phyloP scores from a whole-genome alignment of 2,113 vertebrate genomes.

The Lophura nycthemera region DNA sequence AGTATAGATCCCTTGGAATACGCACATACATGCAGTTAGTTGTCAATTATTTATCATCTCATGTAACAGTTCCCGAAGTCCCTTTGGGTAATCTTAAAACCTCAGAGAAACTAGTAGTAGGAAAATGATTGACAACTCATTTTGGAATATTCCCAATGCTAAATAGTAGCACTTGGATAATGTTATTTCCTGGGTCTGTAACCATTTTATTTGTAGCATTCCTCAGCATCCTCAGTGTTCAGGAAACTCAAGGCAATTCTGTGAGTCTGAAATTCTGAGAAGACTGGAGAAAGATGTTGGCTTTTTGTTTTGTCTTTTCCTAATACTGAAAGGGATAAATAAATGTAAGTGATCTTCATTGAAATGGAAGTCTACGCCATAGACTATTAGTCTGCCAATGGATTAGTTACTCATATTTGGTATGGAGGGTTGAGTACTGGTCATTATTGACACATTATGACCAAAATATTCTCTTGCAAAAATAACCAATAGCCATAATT shows the following conservation, averaged over 20 bases:
- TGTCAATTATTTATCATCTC: background rate
- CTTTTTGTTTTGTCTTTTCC: background rate
- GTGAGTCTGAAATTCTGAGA: background rate
- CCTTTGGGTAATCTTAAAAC: background rate
- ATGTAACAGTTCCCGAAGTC: background rate
- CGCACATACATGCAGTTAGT: background rate
- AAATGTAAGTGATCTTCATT: background rate
- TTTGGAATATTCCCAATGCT: background rate
- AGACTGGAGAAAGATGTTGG: background rate
- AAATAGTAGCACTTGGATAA: background rate
- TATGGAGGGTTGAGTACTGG: background rate
- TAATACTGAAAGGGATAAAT: background rate
- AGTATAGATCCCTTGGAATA: background rate
- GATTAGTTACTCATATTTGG: background rate
- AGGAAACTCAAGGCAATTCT: background rate
- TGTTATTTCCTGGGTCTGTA: background rate
- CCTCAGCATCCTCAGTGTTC: background rate
- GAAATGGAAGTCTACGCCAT: background rate
- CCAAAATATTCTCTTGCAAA: background rate
- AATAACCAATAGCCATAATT: background rate
- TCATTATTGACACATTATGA: background rate
- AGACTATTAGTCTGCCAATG: background rate
- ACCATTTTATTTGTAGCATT: background rate
- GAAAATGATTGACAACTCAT: constrained; percentile 1
- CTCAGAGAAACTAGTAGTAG: background rate